Percentiles rank a stretch among this genome's conserved stretches.
These are phyloP conservation scores for Ridgeia piscesae DNA, from an alignment of 1,140 invertebrate genomes.

Conservation along the genomic window DNA sequence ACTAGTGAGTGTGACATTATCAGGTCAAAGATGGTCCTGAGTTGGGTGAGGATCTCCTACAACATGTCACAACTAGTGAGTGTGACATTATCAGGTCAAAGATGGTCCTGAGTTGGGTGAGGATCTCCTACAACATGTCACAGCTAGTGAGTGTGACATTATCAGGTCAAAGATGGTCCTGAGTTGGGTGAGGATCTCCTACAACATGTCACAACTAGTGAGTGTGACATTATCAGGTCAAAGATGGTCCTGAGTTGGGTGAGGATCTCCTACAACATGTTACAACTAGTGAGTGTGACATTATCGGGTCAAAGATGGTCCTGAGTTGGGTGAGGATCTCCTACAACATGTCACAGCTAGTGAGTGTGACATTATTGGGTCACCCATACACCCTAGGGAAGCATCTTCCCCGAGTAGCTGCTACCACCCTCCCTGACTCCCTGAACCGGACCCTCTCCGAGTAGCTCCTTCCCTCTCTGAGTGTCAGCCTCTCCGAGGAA, in stretches of 20 bases:
- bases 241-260: no score
- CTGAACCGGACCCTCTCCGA: neutral
- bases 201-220: no score
- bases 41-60: neutral
- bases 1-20: neutral
- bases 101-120: no score
- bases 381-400: neutral
- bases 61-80: neutral
- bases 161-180: no score
- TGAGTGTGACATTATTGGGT: neutral
- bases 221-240: no score
- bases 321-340: neutral
- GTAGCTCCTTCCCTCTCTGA: neutral
- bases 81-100: neutral
- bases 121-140: constrained; percentile 6
- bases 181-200: no score
- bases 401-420: no score
- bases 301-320: neutral
- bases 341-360: constrained; percentile 2
- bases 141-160: neutral
- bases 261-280: neutral
- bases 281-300: neutral
- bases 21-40: neutral
- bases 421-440: no score
- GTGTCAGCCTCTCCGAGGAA: no score